Evolutionary conservation across 2,888 invertebrate species (phyloP).

Genomic region (Trissolcus japonicus): DNA sequence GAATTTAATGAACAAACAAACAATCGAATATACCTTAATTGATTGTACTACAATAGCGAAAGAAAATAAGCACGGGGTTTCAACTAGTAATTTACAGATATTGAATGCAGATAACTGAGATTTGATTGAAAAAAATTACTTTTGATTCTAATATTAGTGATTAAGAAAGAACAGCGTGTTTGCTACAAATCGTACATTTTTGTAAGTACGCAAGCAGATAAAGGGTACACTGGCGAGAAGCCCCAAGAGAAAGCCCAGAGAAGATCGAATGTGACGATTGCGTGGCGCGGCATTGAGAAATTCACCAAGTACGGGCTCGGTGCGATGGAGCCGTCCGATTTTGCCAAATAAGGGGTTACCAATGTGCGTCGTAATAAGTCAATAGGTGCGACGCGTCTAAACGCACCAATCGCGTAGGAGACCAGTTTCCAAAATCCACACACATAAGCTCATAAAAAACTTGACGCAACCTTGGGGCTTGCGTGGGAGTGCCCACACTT

Average conservation of each 20-base stretch:
- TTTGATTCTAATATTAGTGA: no score
- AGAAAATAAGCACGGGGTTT: no score
- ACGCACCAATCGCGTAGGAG: neutral
- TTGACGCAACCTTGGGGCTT: neutral
- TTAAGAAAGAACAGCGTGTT: constrained; percentile 4
- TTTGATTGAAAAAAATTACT: no score
- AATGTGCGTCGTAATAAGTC: constrained; percentile 71
- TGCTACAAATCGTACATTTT: constrained; percentile 18
- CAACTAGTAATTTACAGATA: no score
- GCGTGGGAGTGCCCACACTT: neutral
- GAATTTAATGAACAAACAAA: no score
- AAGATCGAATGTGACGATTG: constrained; percentile 54
- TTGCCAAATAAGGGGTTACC: constrained; percentile 72
- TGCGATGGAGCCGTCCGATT: constrained; percentile 72
- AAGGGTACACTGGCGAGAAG: constrained; percentile 25
- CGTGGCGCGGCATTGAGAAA: constrained; percentile 67
- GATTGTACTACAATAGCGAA: neutral
- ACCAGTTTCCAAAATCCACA: neutral
- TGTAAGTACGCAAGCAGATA: constrained; percentile 18
- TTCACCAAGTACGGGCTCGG: constrained; percentile 69
- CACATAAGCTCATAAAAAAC: no score
- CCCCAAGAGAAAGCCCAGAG: constrained; percentile 33
- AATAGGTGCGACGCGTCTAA: constrained; percentile 61
- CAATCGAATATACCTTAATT: neutral
- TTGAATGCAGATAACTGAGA: no score